Base-by-base conservation (phyloP, 2,113 vertebrate genomes). In the Hepsetus odoe region DNA sequence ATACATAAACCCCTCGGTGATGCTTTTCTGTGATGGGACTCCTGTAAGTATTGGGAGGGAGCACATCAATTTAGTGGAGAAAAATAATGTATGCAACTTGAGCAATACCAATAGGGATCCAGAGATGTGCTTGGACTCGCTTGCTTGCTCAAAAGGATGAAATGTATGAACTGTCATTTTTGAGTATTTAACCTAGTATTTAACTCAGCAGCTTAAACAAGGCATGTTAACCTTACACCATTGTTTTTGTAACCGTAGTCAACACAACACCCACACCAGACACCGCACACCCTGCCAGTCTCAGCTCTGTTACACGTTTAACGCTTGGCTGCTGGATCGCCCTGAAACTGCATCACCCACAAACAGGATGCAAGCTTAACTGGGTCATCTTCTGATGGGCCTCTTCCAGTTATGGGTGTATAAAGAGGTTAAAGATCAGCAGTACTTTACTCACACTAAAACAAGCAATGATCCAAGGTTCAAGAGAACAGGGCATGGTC, bases 151-250 rank as follows among this genome's bases (percentile, higher is more conserved):
- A n/a, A n/a, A n/a, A n/a, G n/a, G n/a, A n/a, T n/a, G n/a, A n/a
- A n/a, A n/a, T n/a, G n/a, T n/a, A n/a, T n/a, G n/a, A n/a, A n/a
- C n/a, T 62, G 59, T 62, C 18, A 62, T 32, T 8, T 62, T 32
- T 20, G 32, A 46, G 64, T 24, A n/a, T 18, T 65, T n/a, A 65
- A 38, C n/a, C n/a, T n/a, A n/a, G n/a, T n/a, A 33, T 24, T 65
- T n/a, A 65, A n/a, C 7, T 11, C 32, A 33, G 64, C 24, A 59
- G 75, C 35, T 46, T 64, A 77, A 35, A 59, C 53, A 69, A 59
- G 65, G 51, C n/a, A 32, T 33, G 65, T 46, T 24, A 69, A 77
- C 66, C 38, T 20, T 59, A 69, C 65, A 77, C 75, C 75, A 59
- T n/a, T 77, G 51, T 77, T 77, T 61, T 70, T 70, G 56, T 61